These are phyloP conservation scores for Trichonephila clavata DNA, from an alignment of 1,140 invertebrate genomes.

Conservation along the genomic window DNA sequence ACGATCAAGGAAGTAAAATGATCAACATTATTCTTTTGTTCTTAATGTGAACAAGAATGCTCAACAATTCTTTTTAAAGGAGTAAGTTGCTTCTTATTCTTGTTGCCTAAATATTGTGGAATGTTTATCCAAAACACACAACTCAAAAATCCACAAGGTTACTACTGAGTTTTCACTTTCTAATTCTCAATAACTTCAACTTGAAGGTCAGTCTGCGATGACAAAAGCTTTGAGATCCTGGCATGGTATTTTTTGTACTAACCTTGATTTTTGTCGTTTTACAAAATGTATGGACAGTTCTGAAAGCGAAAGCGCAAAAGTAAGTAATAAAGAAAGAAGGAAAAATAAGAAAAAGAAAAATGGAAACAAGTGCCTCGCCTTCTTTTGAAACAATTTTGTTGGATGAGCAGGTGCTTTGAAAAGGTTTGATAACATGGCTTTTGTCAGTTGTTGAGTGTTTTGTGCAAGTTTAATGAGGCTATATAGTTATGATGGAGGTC, in stretches of 20 bases:
- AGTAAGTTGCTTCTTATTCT: background rate
- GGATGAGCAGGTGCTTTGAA: slow-evolving; percentile 48
- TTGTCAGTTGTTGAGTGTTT: slow-evolving; percentile 2
- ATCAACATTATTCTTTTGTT: background rate
- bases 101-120: background rate
- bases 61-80: background rate
- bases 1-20: background rate
- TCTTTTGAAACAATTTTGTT: background rate
- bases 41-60: background rate
- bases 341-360: background rate
- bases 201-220: slow-evolving; percentile 30
- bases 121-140: slow-evolving; percentile 2
- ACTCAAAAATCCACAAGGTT: slow-evolving; percentile 37
- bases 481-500: background rate
- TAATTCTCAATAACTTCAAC: slow-evolving; percentile 1
- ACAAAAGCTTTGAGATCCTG: background rate
- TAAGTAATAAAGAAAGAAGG: background rate
- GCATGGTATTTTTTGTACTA: slow-evolving; percentile 33
- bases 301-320: slow-evolving; percentile 18
- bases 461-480: slow-evolving; percentile 3
- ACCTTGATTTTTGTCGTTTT: slow-evolving; percentile 47
- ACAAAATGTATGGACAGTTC: background rate
- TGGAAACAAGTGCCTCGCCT: background rate
- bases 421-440: background rate
- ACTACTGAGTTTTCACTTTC: slow-evolving; percentile 44